A percentile compares a stretch with the other conserved stretches of the same genome.
Conservation (phyloP, 2,797 vertebrate species). For the Myripristis jacobus region DNA sequence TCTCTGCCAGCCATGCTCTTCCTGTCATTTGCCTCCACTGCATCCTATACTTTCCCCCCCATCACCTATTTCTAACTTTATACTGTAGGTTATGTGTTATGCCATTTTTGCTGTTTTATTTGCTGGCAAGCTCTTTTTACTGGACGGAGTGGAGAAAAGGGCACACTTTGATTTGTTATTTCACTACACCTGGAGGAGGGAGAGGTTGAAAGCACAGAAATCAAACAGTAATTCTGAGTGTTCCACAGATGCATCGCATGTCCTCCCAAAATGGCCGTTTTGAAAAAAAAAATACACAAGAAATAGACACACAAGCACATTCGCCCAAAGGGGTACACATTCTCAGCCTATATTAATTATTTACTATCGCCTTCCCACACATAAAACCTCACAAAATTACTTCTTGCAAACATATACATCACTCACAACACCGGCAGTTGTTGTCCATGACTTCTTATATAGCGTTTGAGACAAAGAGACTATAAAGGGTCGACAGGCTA, state of each 20-base stretch:
- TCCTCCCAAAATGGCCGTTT: not conserved
- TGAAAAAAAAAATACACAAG: no score
- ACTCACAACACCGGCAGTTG: no score
- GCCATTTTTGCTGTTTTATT: not conserved
- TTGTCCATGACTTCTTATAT: no score
- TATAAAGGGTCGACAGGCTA: not conserved
- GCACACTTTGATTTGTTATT: not conserved
- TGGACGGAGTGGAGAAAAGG: slow-evolving; percentile 3
- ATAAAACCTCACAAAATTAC: not conserved
- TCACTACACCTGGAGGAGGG: not conserved
- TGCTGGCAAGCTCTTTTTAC: not conserved
- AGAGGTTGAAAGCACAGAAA: not conserved
- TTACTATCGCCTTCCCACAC: not conserved
- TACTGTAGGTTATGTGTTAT: slow-evolving; percentile 5
- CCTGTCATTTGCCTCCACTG: slow-evolving; percentile 5
- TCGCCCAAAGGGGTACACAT: no score
- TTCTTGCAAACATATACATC: no score
- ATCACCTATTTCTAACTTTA: not conserved
- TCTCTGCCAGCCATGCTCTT: not conserved
- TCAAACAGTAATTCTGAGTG: not conserved
- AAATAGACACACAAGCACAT: no score
- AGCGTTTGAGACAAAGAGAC: no score
- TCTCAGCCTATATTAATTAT: no score
- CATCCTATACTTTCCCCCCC: not conserved
- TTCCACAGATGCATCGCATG: not conserved